Conservation (phyloP, 2,797 vertebrate genomes). For the Emys orbicularis region DNA sequence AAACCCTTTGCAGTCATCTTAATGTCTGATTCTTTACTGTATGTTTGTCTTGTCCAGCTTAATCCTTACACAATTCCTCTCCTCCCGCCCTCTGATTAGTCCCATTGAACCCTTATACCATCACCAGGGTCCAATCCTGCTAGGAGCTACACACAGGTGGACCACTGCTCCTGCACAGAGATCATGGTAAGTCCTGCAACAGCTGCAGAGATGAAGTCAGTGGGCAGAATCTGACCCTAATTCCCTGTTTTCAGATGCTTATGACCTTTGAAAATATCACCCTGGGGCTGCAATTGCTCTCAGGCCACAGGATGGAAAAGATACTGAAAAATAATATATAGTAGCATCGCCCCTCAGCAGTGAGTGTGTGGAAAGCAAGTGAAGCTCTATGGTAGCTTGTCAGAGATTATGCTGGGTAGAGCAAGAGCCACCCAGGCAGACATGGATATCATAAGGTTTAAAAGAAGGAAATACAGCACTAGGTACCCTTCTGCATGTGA, state of each 20-base stretch:
- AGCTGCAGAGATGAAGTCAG: too few relatives aligned
- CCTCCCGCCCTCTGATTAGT: background rate
- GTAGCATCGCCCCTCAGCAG: background rate
- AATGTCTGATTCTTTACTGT: background rate
- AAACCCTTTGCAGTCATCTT: background rate
- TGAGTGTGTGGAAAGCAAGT: background rate
- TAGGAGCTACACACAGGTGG: background rate
- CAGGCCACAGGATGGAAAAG: background rate
- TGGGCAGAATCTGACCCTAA: background rate
- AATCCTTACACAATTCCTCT: fast-evolving
- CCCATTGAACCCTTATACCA: background rate
- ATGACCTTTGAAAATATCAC: background rate
- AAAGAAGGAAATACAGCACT: background rate
- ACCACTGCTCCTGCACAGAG: background rate
- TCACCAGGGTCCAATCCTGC: background rate
- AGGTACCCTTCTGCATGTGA: fast-evolving
- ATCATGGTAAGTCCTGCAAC: background rate
- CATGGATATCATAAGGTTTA: background rate
- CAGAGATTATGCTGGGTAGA: background rate
- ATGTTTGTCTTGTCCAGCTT: background rate
- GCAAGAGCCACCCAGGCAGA: too few relatives aligned
- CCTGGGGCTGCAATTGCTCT: background rate
- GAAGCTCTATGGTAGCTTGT: too few relatives aligned
- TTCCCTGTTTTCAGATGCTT: background rate
- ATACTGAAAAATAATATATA: background rate